These are phyloP conservation scores for Pseudochromis fuscus DNA, from an alignment of 2,797 vertebrate species.

Conservation along the genomic window DNA sequence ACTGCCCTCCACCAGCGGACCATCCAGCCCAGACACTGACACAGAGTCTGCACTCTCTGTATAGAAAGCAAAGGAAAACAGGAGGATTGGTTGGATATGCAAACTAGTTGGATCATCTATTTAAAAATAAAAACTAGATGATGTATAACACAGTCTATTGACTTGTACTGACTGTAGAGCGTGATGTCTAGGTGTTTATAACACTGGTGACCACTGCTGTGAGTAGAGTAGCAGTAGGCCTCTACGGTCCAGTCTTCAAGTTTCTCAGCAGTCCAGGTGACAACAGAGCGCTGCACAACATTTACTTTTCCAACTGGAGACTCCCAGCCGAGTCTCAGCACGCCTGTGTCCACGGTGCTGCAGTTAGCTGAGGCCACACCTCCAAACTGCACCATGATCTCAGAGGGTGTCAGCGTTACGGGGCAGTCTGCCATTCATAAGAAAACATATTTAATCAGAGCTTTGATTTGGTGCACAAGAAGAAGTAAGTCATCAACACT, in stretches of 20 bases:
- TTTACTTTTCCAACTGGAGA: accelerated
- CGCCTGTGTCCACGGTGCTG: neutral
- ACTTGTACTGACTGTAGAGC: conserved; percentile 66
- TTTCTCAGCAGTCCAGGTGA: conserved; percentile 20
- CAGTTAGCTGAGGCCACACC: conserved; percentile 60
- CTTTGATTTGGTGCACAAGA: neutral
- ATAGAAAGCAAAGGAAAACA: neutral
- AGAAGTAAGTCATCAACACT: neutral
- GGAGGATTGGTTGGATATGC: too few species aligned
- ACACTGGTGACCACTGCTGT: accelerated
- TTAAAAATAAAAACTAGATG: too few species aligned
- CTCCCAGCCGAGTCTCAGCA: conserved; percentile 43
- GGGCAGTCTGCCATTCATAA: conserved; percentile 35
- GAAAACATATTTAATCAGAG: conserved; percentile 1
- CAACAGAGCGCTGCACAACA: accelerated
- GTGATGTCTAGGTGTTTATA: accelerated
- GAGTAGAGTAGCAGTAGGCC: neutral
- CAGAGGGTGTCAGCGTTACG: conserved; percentile 49
- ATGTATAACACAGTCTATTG: neutral
- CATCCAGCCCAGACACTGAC: conserved; percentile 1
- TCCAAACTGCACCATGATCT: conserved; percentile 67
- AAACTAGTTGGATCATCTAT: too few species aligned
- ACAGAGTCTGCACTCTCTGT: conserved; percentile 66
- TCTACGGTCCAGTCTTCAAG: neutral
- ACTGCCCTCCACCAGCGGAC: conserved; percentile 41